Percentiles rank a stretch among this genome's conserved stretches.
These are phyloP conservation scores for Hydropsyche tenuis DNA, from an alignment of 1,140 invertebrate genomes.

Conservation along the genomic window DNA sequence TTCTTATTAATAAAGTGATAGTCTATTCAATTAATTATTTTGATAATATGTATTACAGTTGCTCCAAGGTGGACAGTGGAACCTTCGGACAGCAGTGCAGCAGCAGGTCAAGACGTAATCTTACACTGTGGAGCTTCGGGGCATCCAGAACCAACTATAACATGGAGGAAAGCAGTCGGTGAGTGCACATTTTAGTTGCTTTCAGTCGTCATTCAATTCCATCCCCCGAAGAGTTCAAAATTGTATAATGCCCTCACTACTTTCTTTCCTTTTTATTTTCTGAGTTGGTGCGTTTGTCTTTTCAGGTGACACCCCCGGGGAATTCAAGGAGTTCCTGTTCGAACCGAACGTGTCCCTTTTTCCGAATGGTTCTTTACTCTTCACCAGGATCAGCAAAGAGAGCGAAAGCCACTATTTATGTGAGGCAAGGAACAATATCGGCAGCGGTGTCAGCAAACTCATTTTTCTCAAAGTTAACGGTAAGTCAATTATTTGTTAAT, in stretches of 20 bases:
- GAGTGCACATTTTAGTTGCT: constrained; percentile 52
- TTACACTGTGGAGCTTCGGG: constrained; percentile 91
- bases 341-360: constrained; percentile 77
- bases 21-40: background rate
- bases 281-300: constrained; percentile 21
- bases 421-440: constrained; percentile 90
- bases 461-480: constrained; percentile 88
- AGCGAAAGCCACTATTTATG: constrained; percentile 92
- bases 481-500: constrained; percentile 57
- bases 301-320: constrained; percentile 76
- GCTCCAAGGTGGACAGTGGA: constrained; percentile 91
- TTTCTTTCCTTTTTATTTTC: background rate
- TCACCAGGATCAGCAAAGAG: constrained; percentile 80
- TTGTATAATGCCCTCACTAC: background rate
- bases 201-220: background rate
- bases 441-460: constrained; percentile 85
- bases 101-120: constrained; percentile 81
- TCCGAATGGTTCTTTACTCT: constrained; percentile 81
- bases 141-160: constrained; percentile 85
- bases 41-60: constrained; percentile 64
- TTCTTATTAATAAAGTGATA: background rate
- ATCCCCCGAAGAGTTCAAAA: background rate
- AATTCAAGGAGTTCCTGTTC: constrained; percentile 85
- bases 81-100: constrained; percentile 84
- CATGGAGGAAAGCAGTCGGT: constrained; percentile 86